A percentile compares a stretch with the other conserved stretches of the same genome.
These are phyloP conservation scores for Brevipalpus yothersi DNA, from an alignment of 1,140 invertebrate genomes.

Conservation along the genomic window DNA sequence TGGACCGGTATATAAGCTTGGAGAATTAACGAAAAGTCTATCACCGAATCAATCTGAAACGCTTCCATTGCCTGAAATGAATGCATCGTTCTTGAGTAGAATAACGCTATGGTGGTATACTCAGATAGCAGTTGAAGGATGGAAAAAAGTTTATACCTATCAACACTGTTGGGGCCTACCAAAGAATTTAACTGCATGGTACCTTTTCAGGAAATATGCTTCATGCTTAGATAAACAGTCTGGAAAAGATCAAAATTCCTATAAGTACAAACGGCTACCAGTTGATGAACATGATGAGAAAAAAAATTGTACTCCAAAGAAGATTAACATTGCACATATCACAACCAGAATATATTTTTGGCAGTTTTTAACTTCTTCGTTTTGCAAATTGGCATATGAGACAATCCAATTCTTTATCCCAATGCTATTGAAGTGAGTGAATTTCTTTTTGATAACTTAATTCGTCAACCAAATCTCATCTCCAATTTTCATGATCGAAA, in stretches of 20 bases:
- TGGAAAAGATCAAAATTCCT: background rate
- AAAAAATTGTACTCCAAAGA: background rate
- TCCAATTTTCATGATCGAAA: background rate
- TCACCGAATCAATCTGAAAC: background rate
- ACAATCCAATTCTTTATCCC: conserved; percentile 76
- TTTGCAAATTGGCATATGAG: conserved; percentile 55
- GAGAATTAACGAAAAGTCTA: background rate
- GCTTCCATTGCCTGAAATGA: conserved; percentile 36
- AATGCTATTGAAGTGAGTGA: conserved; percentile 20
- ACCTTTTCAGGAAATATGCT: background rate
- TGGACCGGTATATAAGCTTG: background rate
- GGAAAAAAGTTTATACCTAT: background rate
- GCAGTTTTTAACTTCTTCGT: conserved; percentile 51
- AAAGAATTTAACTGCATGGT: conserved; percentile 39
- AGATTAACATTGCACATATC: conserved; percentile 18
- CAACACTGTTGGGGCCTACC: conserved; percentile 1
- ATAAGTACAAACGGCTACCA: background rate
- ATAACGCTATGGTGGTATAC: conserved; percentile 84
- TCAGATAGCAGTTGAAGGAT: conserved; percentile 12
- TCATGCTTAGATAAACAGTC: background rate
- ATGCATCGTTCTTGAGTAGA: conserved; percentile 62
- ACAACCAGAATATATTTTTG: conserved; percentile 34
- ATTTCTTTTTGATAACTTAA: conserved; percentile 4
- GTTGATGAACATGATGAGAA: background rate
- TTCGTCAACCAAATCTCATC: background rate